Evolutionary conservation across 2,888 invertebrate species (phyloP).

Genomic region (Troglohyphantes excavatus): DNA sequence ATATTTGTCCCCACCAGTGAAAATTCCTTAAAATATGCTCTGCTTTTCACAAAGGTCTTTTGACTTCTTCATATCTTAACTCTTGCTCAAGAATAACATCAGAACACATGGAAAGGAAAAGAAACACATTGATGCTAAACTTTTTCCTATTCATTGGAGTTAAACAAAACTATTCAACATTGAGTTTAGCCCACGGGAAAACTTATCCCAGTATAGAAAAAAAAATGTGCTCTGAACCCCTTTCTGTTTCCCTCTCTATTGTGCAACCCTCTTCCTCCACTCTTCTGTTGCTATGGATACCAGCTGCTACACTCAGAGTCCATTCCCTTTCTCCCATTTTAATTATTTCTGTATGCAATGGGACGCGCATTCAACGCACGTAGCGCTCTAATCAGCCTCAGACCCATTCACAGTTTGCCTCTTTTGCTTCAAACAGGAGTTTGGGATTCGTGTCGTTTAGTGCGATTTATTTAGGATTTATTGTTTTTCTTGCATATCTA

Average conservation of each 20-base stretch:
- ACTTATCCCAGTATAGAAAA: conserved; percentile 24
- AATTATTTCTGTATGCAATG: conserved; percentile 71
- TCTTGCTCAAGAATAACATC: background rate
- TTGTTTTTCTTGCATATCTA: background rate
- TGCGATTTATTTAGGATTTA: background rate
- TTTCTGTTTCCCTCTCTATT: conserved; percentile 27
- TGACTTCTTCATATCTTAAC: too few species aligned
- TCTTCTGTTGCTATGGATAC: conserved; percentile 65
- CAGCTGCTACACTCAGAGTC: conserved; percentile 62
- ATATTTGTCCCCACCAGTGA: too few species aligned
- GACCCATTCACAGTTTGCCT: conserved; percentile 1
- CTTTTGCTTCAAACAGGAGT: conserved; percentile 23
- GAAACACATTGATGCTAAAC: background rate
- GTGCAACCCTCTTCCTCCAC: conserved; percentile 29
- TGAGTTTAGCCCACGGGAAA: conserved; percentile 19
- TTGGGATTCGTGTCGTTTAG: background rate
- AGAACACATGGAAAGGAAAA: background rate
- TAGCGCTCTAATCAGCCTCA: conserved; percentile 51
- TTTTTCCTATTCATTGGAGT: conserved; percentile 1
- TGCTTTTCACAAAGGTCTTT: too few species aligned
- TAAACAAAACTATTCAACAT: conserved; percentile 13
- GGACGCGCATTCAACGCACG: conserved; percentile 30
- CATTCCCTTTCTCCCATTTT: conserved; percentile 28
- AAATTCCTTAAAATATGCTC: too few species aligned
- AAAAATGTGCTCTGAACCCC: conserved; percentile 4